These are phyloP conservation scores for Eristalinus aeneus DNA, from an alignment of 2,888 invertebrate genomes.

Conservation along the genomic window DNA sequence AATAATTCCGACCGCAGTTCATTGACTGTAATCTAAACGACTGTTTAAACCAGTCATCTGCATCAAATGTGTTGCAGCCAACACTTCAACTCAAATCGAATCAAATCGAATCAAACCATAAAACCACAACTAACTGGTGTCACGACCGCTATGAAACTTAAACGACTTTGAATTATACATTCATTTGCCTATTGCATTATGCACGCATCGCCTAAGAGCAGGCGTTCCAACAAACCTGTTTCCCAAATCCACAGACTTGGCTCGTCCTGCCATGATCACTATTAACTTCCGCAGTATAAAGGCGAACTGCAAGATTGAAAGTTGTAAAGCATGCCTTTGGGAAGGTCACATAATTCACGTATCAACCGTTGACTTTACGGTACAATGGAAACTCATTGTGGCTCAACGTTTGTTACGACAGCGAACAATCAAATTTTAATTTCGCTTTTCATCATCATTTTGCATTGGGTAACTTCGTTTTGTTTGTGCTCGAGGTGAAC, in stretches of 20 bases:
- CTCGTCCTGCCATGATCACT: background rate
- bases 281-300: background rate
- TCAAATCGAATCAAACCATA: background rate
- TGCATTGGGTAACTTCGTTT: conserved; percentile 25
- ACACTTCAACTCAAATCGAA: background rate
- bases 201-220: too few species aligned
- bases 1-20: too few species aligned
- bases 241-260: background rate
- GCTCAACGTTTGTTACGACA: conserved; percentile 13
- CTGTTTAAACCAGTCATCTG: background rate
- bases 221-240: background rate
- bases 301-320: background rate
- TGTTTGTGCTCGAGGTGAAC: background rate
- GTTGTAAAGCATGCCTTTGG: background rate
- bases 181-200: too few species aligned
- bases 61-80: background rate
- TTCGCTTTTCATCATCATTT: conserved; percentile 11
- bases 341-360: background rate
- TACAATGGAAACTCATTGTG: background rate
- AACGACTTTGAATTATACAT: background rate
- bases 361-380: conserved; percentile 4
- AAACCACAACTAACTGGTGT: background rate
- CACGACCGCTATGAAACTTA: background rate
- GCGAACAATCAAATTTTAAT: conserved; percentile 17
- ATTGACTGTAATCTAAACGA: too few species aligned